Evolutionary conservation across 2,888 invertebrate species (phyloP), one percentile per base, ranked within the genome.

Genomic region (Macropis europaea): DNA sequence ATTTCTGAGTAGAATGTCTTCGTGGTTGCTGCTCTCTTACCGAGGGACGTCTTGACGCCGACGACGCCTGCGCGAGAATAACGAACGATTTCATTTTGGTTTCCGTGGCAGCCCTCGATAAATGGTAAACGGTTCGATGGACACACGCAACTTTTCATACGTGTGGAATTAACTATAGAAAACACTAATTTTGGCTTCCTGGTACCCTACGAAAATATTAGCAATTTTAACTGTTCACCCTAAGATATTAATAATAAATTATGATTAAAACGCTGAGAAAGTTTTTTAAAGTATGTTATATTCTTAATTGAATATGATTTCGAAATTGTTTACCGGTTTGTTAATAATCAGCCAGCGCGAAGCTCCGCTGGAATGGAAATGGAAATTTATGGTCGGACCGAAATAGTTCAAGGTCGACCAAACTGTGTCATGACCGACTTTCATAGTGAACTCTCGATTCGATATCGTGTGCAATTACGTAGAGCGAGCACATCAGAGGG

Each of bases 21-120:
- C 32, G 36, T 22, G 11, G 50, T 19, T 19, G 9, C 42, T 48
- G 48, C 28, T 26, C 36, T 56, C 38, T 45, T 15, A 53, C 45
- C 38, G 36, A 64, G 17, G 30, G 28, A 40, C 53, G 63, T 64
- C 28, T 19, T 48, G 24, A 28, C 40, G 38, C 11, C 13, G 48
- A 69, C 38, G 22, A 53, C 88, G 88, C 83, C 75, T 87, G 88
- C 88, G 88, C 84, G 82, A 81, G 81, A 88, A 88, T 88, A 88
- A 88, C 88, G 88, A 88, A 77, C 88, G 88, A 85, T 84, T 86
- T 87, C 84, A 73, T 82, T 84, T 77, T 63, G 70, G 76, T 76
- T 78, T 73, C 74, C 73, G 69, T 77, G 68, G 72, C 81, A 76
- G 69, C 67, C 73, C 76, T 68, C 75, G 80, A 80, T 82, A 79